Conservation (phyloP, 2,888 invertebrate genomes). For the Dolomedes plantarius region DNA sequence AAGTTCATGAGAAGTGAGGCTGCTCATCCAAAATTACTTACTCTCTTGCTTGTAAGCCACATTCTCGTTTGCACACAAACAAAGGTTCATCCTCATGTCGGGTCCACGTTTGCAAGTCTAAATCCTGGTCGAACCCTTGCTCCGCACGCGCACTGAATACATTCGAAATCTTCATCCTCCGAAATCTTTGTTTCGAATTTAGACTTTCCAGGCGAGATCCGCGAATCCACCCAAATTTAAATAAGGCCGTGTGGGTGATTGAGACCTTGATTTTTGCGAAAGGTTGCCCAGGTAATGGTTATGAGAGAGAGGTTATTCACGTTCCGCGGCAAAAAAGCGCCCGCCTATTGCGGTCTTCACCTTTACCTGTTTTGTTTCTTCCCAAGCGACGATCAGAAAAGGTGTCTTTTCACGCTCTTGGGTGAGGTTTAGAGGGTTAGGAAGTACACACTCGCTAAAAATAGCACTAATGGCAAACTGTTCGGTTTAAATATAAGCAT, state of each 20-base stretch:
- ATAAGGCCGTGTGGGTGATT: conserved; percentile 14
- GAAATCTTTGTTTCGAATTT: conserved; percentile 9
- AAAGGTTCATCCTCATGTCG: neutral
- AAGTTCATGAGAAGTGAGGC: too few species aligned
- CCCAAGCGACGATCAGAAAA: too few species aligned
- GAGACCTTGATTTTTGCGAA: conserved; percentile 9
- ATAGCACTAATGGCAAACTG: too few species aligned
- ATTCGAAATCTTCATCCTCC: neutral
- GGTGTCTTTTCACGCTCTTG: neutral
- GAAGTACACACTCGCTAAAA: neutral
- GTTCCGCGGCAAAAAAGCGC: neutral
- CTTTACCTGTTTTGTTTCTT: neutral
- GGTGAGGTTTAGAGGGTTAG: neutral
- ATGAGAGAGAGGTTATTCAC: conserved; percentile 5
- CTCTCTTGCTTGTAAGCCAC: neutral
- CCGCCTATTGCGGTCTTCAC: neutral
- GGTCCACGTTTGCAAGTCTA: neutral
- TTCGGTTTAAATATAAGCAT: too few species aligned
- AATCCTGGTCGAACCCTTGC: conserved; percentile 11
- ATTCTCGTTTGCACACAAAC: neutral
- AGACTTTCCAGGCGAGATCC: neutral
- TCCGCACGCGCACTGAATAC: conserved; percentile 7
- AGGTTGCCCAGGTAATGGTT: conserved; percentile 3
- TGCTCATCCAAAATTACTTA: neutral
- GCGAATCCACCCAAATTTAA: conserved; percentile 11